Conservation (phyloP, 2,797 vertebrate species). For the Octomys mimax region DNA sequence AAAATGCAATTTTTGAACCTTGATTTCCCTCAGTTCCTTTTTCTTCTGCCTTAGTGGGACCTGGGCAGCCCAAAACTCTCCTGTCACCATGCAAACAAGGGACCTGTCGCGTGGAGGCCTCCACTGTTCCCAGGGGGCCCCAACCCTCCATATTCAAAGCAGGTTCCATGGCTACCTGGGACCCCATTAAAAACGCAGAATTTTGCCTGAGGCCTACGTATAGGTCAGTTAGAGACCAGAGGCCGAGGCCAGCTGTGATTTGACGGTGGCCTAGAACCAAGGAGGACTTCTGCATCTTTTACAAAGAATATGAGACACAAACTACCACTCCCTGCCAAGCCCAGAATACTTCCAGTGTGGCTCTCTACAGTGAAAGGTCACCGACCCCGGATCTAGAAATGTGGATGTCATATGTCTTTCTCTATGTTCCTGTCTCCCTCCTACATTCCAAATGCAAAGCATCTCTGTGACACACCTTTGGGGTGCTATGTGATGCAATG, state of each 20-base stretch:
- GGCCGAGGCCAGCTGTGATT: rapidly evolving
- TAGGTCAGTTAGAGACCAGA: not conserved
- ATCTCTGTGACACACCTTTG: rapidly evolving
- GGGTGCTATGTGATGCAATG: not conserved
- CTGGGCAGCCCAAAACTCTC: rapidly evolving
- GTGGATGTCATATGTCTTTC: rapidly evolving
- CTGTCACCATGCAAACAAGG: not conserved
- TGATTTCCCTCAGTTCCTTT: not conserved
- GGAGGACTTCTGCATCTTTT: not conserved
- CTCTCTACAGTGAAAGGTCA: not conserved
- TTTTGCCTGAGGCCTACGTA: not conserved
- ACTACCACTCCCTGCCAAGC: not conserved
- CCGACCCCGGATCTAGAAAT: not conserved
- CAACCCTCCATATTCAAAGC: not conserved
- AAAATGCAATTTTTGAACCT: not conserved
- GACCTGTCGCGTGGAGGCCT: rapidly evolving
- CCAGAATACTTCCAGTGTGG: not conserved
- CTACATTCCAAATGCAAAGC: not conserved
- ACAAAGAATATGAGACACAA: not conserved
- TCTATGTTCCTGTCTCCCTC: not conserved
- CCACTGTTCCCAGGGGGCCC: rapidly evolving
- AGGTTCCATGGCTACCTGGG: not conserved
- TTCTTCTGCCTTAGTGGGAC: not conserved
- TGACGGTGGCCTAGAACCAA: not conserved
- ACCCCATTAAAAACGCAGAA: not conserved